These are phyloP conservation scores for Stratiomys singularior DNA, from an alignment of 2,888 invertebrate species.

Conservation along the genomic window DNA sequence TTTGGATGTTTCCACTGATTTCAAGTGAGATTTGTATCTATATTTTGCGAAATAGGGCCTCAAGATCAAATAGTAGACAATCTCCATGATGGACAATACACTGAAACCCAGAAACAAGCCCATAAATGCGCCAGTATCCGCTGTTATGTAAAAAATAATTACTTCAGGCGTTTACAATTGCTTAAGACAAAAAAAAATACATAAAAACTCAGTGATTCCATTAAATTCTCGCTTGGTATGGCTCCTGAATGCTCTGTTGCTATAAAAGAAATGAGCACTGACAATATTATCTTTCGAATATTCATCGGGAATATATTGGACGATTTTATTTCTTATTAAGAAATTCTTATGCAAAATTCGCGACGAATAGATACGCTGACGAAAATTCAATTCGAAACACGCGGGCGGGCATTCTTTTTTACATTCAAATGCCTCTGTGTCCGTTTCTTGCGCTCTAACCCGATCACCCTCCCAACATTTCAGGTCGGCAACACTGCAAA, in stretches of 20 bases:
- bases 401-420: slow-evolving; percentile 74
- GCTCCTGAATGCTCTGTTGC: slow-evolving; percentile 75
- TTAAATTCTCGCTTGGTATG: slow-evolving; percentile 81
- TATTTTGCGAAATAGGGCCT: slow-evolving; percentile 58
- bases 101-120: slow-evolving; percentile 39
- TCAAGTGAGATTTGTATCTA: background rate
- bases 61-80: slow-evolving; percentile 25
- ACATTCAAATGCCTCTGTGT: slow-evolving; percentile 44
- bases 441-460: slow-evolving; percentile 49
- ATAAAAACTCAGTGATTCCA: slow-evolving; percentile 84
- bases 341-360: slow-evolving; percentile 67
- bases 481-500: slow-evolving; percentile 76
- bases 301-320: slow-evolving; percentile 56
- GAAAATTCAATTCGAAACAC: slow-evolving; percentile 79
- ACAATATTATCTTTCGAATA: slow-evolving; percentile 72
- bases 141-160: slow-evolving; percentile 55
- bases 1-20: background rate
- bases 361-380: slow-evolving; percentile 71
- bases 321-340: slow-evolving; percentile 57
- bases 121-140: slow-evolving; percentile 32
- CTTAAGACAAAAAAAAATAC: slow-evolving; percentile 70
- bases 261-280: slow-evolving; percentile 78
- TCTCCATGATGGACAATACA: slow-evolving; percentile 35
- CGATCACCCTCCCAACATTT: slow-evolving; percentile 68
- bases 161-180: background rate